Base-by-base conservation (phyloP, 1,140 invertebrate genomes). In the Aporrectodea caliginosa region DNA sequence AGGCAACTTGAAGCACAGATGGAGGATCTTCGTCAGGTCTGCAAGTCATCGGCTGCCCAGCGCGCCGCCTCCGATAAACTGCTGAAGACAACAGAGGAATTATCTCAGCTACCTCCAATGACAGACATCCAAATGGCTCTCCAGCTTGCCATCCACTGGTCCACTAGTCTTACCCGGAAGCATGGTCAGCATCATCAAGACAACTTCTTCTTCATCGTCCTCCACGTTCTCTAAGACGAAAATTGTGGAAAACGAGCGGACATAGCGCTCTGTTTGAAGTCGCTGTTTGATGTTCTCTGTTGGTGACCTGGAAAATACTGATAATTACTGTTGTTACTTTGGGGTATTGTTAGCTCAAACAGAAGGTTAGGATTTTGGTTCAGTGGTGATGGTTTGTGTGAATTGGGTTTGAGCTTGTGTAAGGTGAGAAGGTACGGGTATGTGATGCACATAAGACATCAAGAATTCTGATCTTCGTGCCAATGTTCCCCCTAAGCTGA, bases 1-100 rank as follows among this genome's bases (percentile, higher is more conserved):
- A 81, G 80, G 43, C 76, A 81, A 22, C 31, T 81, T 29, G 80
- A 81, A 29, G 76, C 33, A 32, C 80, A 81, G 35, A 76, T 81
- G 32, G 29, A 75, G 35, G 80, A 81, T 35, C 43, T 81, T 31
- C 35, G 77, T 14, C 69, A 81, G 33, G 69, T 81, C 58, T 78
- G 76, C 73, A 72, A 73, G 31, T 35, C 43, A 0, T 81, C 80
- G 2, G 80, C 80, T 29, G 76, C 77, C 1, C 29, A 68, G 14
- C 68, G 77, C 33, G 80, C 71, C 35, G 58, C 27, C 6, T 78
- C 34, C 14, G 75, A 76, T 32, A 29, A 58, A 29, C 30, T 74
- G 29, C 31, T 74, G 29, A 31, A 74, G 29, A 34, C 31, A 22
- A 33, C 73, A 0, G 73, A 74, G n/a, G 31, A 74, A 31, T 29